phyloP scores from a whole-genome alignment of 2,888 invertebrate genomes.

The Dicroscelio sp. region DNA sequence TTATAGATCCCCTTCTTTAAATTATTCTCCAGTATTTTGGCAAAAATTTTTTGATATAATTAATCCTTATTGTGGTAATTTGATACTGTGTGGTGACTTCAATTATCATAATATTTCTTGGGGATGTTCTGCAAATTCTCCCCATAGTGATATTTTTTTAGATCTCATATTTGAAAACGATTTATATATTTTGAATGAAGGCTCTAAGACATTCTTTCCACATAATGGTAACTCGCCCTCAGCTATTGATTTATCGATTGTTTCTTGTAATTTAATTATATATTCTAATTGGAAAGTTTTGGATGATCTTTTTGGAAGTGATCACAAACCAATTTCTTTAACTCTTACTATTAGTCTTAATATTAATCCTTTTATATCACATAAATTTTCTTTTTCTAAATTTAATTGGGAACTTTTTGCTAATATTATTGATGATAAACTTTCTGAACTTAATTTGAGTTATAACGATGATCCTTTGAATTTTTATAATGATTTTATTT shows the following conservation, averaged over 20 bases:
- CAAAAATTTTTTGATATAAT: no score
- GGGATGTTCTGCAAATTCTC: neutral
- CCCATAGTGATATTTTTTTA: neutral
- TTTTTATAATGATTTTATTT: no score
- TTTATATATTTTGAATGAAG: neutral
- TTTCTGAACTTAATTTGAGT: neutral
- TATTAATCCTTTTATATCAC: neutral
- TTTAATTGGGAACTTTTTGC: neutral
- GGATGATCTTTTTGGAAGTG: neutral
- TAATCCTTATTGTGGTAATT: no score
- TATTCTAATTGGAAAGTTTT: neutral
- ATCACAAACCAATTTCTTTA: neutral
- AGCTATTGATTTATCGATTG: neutral
- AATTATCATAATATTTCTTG: neutral
- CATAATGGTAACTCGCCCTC: neutral
- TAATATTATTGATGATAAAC: no score
- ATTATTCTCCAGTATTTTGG: no score
- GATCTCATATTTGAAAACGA: neutral
- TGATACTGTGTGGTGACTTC: neutral
- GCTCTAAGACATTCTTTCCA: neutral
- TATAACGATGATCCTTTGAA: no score
- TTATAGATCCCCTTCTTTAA: no score
- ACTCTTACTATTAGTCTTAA: neutral
- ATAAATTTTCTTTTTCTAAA: neutral
- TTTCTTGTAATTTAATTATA: neutral